Evolutionary conservation across 2,797 vertebrate genomes (phyloP).

Genomic region (Aythya fuligula): DNA sequence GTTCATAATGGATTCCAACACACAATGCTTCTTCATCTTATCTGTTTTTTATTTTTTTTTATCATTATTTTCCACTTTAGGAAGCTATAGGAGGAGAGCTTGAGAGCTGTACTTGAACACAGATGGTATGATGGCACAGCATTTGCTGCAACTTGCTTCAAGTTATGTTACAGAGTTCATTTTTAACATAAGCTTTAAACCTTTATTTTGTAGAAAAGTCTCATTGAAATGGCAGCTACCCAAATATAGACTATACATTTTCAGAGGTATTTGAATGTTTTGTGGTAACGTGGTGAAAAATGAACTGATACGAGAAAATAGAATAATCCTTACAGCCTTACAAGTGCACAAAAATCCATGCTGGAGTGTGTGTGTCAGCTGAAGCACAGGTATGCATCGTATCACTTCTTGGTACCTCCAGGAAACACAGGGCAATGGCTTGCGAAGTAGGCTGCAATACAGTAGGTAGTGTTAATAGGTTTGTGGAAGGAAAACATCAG

Average conservation of each 20-base stretch:
- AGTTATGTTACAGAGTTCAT: slow-evolving; percentile 65
- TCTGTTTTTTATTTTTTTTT: slow-evolving; percentile 68
- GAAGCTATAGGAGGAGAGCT: slow-evolving; percentile 60
- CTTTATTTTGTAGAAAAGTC: slow-evolving; percentile 60
- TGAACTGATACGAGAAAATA: background rate
- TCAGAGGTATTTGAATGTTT: slow-evolving; percentile 25
- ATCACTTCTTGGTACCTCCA: background rate
- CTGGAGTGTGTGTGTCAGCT: background rate
- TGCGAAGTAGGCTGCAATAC: background rate
- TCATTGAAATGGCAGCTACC: slow-evolving; percentile 59
- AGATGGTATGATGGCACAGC: slow-evolving; percentile 69
- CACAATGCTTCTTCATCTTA: slow-evolving; percentile 24
- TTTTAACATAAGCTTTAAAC: slow-evolving; percentile 69
- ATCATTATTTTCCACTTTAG: slow-evolving; percentile 62
- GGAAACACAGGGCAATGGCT: background rate
- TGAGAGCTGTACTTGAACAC: slow-evolving; percentile 57
- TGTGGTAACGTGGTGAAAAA: background rate
- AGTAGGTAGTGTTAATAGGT: background rate
- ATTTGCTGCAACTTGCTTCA: slow-evolving; percentile 63
- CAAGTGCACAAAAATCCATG: background rate
- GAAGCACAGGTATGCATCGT: background rate
- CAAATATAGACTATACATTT: slow-evolving; percentile 33
- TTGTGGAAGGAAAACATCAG: slow-evolving; percentile 27
- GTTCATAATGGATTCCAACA: slow-evolving; percentile 22
- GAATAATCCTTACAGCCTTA: background rate